Conservation (phyloP, 2,797 vertebrate genomes). For the Anguilla obscura region DNA sequence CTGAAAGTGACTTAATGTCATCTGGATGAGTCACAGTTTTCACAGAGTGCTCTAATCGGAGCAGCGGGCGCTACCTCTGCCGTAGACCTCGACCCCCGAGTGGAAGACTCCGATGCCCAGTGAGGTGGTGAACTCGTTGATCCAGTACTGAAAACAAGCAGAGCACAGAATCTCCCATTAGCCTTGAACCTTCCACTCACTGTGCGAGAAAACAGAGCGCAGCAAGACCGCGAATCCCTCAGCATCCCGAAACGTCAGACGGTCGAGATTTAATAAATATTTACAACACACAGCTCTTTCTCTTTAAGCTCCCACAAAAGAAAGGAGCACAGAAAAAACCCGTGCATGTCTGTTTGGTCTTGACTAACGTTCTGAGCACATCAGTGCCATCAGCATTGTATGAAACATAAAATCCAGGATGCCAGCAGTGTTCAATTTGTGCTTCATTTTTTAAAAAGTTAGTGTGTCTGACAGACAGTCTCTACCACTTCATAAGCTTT, state of each 20-base stretch:
- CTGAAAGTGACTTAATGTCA: no score
- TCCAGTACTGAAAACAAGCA: slow-evolving; percentile 84
- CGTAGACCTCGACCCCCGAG: slow-evolving; percentile 97
- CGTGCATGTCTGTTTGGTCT: neutral
- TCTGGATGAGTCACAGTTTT: neutral
- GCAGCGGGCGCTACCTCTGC: slow-evolving; percentile 81
- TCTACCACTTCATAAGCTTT: no score
- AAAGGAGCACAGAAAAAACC: slow-evolving; percentile 26
- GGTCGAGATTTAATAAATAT: no score
- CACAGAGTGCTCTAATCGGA: neutral
- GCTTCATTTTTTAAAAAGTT: neutral
- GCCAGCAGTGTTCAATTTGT: no score
- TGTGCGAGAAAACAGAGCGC: neutral
- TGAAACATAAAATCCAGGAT: neutral
- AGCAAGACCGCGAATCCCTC: neutral
- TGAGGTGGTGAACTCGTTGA: slow-evolving; percentile 96
- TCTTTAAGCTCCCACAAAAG: neutral
- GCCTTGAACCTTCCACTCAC: neutral
- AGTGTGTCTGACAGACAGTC: no score
- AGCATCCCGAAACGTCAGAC: neutral
- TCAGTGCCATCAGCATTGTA: neutral
- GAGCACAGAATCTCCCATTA: neutral
- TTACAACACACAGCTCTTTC: no score
- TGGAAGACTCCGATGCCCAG: slow-evolving; percentile 98
- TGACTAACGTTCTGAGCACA: neutral